phyloP scores from a whole-genome alignment of 2,113 vertebrate species.

The Prunella fulvescens region DNA sequence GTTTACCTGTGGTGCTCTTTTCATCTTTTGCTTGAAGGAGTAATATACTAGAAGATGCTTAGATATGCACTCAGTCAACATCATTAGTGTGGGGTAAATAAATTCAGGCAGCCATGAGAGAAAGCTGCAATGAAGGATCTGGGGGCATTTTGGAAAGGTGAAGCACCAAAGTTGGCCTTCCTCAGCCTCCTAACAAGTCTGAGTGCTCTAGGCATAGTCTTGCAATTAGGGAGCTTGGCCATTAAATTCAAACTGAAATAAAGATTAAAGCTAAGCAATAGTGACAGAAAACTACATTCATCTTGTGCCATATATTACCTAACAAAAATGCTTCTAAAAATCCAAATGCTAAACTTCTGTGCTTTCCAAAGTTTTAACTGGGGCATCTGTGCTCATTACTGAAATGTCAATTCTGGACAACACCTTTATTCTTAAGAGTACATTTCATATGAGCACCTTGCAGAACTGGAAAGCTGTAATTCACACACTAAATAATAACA shows the following conservation, averaged over 20 bases:
- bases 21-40: not conserved
- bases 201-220: not conserved
- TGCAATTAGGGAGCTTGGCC: not conserved
- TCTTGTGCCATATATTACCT: not conserved
- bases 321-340: not conserved
- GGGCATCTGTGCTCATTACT: not conserved
- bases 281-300: not conserved
- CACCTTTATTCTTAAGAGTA: not conserved
- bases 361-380: not conserved
- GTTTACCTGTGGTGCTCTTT: not conserved
- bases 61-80: not conserved
- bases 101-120: not conserved
- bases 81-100: not conserved
- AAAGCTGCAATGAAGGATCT: not conserved
- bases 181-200: not conserved
- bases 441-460: not conserved
- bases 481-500: not conserved
- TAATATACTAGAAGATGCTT: not conserved
- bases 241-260: not conserved
- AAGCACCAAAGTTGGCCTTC: not conserved
- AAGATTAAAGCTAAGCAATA: not conserved
- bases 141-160: accelerated
- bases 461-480: not conserved
- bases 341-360: not conserved
- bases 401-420: not conserved